These are phyloP conservation scores for Moxostoma hubbsi DNA, from an alignment of 2,797 vertebrate species.

Conservation along the genomic window DNA sequence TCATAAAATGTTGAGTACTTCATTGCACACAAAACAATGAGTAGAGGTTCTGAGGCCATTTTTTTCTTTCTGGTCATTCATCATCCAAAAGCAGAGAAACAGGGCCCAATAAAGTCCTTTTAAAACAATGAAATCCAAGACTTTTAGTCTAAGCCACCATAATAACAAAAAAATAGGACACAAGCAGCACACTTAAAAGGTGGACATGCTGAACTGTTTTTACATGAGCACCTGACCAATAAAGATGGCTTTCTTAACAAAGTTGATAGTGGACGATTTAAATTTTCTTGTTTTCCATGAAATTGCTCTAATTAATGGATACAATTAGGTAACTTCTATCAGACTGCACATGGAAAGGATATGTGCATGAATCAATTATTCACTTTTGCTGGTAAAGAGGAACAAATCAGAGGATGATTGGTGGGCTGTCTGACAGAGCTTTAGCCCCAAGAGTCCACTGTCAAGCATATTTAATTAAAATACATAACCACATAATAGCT, in stretches of 20 bases:
- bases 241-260: conserved; percentile 6
- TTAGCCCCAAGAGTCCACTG: conserved; percentile 23
- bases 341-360: conserved; percentile 37
- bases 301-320: conserved; percentile 23
- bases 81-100: conserved; percentile 48
- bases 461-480: conserved; percentile 22
- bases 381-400: conserved; percentile 34
- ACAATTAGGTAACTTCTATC: conserved; percentile 39
- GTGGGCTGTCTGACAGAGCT: conserved; percentile 9
- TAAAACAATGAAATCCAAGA: conserved; percentile 43
- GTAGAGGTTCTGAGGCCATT: conserved; percentile 43
- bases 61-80: conserved; percentile 46
- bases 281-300: neutral
- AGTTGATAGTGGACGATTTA: neutral
- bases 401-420: conserved; percentile 38
- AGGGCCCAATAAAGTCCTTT: conserved; percentile 34
- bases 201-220: conserved; percentile 35
- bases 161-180: conserved; percentile 31
- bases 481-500: no score
- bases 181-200: conserved; percentile 33
- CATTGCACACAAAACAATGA: conserved; percentile 55
- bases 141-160: conserved; percentile 41
- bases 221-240: conserved; percentile 27
- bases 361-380: conserved; percentile 39
- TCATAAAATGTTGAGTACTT: conserved; percentile 33